Conservation (phyloP, 2,113 vertebrate species). For the Cathartes aura region DNA sequence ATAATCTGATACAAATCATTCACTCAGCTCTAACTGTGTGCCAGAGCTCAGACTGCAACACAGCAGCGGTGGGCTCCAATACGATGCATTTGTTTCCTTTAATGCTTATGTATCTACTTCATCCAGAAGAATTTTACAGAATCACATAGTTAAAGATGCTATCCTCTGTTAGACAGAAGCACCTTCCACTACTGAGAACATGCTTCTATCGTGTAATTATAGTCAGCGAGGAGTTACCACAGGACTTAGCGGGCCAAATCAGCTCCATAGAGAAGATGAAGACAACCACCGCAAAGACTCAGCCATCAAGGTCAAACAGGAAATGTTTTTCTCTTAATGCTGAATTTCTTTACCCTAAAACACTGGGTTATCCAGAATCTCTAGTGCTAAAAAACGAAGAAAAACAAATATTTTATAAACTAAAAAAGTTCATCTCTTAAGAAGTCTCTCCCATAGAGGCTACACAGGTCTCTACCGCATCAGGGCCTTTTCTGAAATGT, state of each 20-base stretch:
- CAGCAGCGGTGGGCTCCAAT: background rate
- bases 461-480: background rate
- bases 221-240: background rate
- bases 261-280: background rate
- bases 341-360: background rate
- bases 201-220: background rate
- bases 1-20: background rate
- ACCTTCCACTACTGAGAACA: background rate
- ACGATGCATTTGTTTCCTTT: rapidly evolving
- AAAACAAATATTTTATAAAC: background rate
- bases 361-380: background rate
- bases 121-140: background rate
- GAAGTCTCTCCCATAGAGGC: background rate
- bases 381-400: background rate
- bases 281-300: background rate
- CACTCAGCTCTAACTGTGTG: background rate
- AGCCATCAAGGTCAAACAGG: background rate
- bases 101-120: background rate
- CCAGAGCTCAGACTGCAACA: background rate
- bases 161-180: background rate
- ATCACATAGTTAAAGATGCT: background rate
- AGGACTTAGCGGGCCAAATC: background rate
- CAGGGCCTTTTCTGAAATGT: background rate
- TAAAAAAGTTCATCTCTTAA: background rate
- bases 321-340: background rate